Evolutionary conservation across 2,888 invertebrate species (phyloP), one percentile per base, ranked within the genome.

Genomic region (Drosophila austrosaltans): DNA sequence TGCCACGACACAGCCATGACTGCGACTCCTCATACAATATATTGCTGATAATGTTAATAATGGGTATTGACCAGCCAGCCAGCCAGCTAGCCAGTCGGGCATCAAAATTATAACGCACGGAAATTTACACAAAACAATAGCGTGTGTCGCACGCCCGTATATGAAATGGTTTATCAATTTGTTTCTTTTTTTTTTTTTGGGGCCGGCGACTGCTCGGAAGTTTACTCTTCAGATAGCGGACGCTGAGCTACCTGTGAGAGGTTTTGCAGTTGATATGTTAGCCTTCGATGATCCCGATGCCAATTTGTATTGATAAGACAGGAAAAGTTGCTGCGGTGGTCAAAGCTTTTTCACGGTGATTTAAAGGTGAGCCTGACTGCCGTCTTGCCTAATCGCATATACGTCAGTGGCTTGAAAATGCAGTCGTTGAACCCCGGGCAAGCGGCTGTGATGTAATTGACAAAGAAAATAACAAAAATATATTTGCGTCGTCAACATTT

Each of bases 301-400:
- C 39, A 66, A 58, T 69, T 63, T 36, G n/a, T 10, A 58, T 67
- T 72, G 87, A 88, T 87, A 70, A 74, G n/a, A 53, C 44, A n/a
- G 32, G 48, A 44, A 53, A 22, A 16, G 30, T 16, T 25, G 22
- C 48, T 25, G 3, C 10, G 28, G 54, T 25, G 53, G 36, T 42
- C 16, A 3, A n/a, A n/a, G 28, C 53, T 59, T 68, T 84, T 87
- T 84, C 80, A 89, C 84, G 84, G 84, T 84, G 85, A 84, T 65
- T 89, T 84, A 89, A 84, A 84, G 84, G 84, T 84, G 84, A 84
- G 69, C 57, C 67, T 22, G 36, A 16, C 30, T 63, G n/a, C 61
- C 25, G 39, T 10, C 10, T 25, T 28, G 20, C 8, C 20, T 32
- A 60, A 63, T 75, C 63, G 28, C 40, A 22, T n/a, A 56, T 30